Conservation (phyloP, 2,113 vertebrate species). For the Ia io region DNA sequence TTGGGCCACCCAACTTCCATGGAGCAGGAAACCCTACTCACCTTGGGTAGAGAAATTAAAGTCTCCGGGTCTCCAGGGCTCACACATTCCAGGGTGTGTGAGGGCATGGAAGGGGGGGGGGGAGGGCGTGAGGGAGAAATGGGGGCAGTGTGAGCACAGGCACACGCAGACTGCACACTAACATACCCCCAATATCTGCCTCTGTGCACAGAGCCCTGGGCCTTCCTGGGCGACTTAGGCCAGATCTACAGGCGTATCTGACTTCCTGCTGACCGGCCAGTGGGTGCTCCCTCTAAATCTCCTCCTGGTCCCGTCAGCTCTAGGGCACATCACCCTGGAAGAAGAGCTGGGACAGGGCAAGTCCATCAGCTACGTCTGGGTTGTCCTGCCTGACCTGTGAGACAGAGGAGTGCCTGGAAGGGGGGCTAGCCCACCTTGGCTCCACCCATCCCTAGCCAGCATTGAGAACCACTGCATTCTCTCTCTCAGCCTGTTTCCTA, state of each 20-base stretch:
- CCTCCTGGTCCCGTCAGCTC: background rate
- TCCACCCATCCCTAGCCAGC: background rate
- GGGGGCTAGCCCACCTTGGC: background rate
- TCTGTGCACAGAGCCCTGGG: rapidly evolving
- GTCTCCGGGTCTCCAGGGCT: background rate
- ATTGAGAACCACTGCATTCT: background rate
- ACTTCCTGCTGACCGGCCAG: background rate
- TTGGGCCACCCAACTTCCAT: background rate
- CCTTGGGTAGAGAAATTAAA: background rate
- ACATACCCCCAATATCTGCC: background rate
- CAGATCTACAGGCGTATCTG: background rate
- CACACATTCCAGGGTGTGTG: background rate
- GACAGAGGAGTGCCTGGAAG: background rate
- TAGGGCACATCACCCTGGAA: background rate
- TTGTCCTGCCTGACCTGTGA: background rate
- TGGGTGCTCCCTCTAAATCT: background rate
- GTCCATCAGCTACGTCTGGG: background rate
- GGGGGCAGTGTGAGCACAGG: background rate
- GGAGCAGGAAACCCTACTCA: background rate
- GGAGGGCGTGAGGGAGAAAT: background rate
- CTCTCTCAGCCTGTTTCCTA: slow-evolving; percentile 2
- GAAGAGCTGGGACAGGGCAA: background rate
- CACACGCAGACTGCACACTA: background rate
- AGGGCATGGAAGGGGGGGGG: rapidly evolving
- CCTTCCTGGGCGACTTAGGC: background rate